Conservation (phyloP, 2,113 vertebrate species). For the Nyctereutes procyonoides region DNA sequence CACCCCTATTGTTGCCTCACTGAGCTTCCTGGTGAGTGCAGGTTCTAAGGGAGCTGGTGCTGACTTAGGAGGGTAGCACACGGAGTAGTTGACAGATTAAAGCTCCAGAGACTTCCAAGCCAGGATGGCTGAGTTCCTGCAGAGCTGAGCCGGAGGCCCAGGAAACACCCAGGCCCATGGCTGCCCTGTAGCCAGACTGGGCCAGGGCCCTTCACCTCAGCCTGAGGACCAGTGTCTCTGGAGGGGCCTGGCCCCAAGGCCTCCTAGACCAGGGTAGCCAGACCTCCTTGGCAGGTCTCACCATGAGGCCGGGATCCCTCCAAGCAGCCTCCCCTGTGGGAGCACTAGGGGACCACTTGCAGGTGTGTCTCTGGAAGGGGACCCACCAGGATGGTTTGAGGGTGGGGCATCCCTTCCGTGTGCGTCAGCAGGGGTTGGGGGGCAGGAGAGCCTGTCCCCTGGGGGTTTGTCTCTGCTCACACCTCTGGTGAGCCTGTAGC, state of each 20-base stretch:
- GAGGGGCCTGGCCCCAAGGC: neutral
- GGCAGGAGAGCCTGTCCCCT: neutral
- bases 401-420: neutral
- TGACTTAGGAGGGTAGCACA: neutral
- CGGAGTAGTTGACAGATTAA: neutral
- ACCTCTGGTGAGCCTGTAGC: neutral
- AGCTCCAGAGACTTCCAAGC: slow-evolving; percentile 23
- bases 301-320: neutral
- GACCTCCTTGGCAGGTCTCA: neutral
- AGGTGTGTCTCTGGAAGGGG: neutral
- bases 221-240: neutral
- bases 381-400: neutral
- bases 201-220: neutral
- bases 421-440: too few species aligned
- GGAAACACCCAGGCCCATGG: neutral
- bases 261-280: neutral
- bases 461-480: neutral
- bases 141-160: neutral
- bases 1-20: neutral
- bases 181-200: neutral
- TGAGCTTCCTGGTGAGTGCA: neutral
- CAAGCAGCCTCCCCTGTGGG: neutral
- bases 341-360: neutral
- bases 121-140: neutral
- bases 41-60: neutral